Percentiles rank a stretch among this genome's conserved stretches.
These are phyloP conservation scores for Xerus rutilus DNA, from an alignment of 2,797 vertebrate genomes.

Conservation along the genomic window DNA sequence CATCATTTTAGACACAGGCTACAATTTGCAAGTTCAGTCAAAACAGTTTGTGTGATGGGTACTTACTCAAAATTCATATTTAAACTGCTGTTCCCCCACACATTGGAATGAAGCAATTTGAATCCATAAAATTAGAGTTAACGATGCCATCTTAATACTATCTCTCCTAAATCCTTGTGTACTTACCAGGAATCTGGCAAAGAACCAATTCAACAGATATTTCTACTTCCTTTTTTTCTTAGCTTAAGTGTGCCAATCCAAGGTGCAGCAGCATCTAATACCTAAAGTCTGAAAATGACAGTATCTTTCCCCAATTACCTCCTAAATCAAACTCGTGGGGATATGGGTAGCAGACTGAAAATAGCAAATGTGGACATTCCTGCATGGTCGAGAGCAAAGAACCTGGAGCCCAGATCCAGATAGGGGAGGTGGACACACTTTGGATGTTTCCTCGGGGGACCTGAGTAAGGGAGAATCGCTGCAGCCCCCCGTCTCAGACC, in stretches of 20 bases:
- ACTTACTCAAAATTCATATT: constrained; percentile 66
- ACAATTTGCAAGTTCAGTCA: constrained; percentile 23
- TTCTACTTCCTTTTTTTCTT: not conserved
- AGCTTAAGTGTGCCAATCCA: not conserved
- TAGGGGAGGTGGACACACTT: not conserved
- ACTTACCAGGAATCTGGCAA: not conserved
- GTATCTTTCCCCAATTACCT: not conserved
- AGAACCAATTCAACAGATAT: not conserved
- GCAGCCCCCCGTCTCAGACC: not conserved
- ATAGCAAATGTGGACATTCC: not conserved
- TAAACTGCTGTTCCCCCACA: not conserved
- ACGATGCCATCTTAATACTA: not conserved
- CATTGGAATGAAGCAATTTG: constrained; percentile 20
- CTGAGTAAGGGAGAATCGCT: not conserved
- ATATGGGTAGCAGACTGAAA: not conserved
- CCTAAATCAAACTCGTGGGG: not conserved
- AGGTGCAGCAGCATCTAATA: not conserved
- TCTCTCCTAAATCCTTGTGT: not conserved
- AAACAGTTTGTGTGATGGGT: not conserved
- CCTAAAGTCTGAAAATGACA: not conserved
- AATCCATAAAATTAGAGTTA: constrained; percentile 57
- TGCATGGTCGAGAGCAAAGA: not conserved
- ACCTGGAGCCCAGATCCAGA: not conserved
- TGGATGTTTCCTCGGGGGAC: not conserved
- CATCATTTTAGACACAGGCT: constrained; percentile 28